Conservation (phyloP, 2,888 invertebrate species). For the Drosophila eohydei region DNA sequence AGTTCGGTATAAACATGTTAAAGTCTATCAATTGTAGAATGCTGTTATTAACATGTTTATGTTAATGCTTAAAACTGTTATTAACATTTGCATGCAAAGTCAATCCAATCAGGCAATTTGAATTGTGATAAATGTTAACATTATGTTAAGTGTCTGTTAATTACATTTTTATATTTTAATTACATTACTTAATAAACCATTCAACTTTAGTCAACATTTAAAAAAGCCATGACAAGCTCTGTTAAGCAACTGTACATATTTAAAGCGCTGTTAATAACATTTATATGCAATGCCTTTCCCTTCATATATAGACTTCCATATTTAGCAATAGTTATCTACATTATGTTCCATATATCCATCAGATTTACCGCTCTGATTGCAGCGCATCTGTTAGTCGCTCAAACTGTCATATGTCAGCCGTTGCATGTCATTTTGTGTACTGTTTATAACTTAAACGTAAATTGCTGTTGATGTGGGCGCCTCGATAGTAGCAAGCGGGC, state of each 20-base stretch:
- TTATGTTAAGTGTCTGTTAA: not conserved
- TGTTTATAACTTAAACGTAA: slow-evolving; percentile 67
- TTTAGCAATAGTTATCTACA: not conserved
- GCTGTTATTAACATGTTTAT: not conserved
- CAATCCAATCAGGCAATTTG: not conserved
- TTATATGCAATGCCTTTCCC: not conserved
- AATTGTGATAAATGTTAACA: not conserved
- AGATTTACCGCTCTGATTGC: slow-evolving; percentile 1
- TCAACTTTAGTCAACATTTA: not conserved
- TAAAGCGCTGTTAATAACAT: not conserved
- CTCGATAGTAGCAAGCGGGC: slow-evolving; percentile 37
- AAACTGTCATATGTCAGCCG: not conserved
- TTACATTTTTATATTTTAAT: too few relatives aligned
- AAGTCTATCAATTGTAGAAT: not conserved
- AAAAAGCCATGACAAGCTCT: not conserved
- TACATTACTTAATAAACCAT: too few relatives aligned
- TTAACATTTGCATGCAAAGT: not conserved
- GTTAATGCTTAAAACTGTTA: not conserved
- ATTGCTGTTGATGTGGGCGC: slow-evolving; percentile 60
- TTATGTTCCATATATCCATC: not conserved
- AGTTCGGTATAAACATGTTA: not conserved
- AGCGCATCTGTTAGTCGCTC: slow-evolving; percentile 27
- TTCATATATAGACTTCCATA: too few relatives aligned
- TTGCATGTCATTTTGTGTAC: slow-evolving; percentile 25
- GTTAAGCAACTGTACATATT: not conserved